Evolutionary conservation across 2,797 vertebrate species (phyloP).

Genomic region (Neomorphus geoffroyi): DNA sequence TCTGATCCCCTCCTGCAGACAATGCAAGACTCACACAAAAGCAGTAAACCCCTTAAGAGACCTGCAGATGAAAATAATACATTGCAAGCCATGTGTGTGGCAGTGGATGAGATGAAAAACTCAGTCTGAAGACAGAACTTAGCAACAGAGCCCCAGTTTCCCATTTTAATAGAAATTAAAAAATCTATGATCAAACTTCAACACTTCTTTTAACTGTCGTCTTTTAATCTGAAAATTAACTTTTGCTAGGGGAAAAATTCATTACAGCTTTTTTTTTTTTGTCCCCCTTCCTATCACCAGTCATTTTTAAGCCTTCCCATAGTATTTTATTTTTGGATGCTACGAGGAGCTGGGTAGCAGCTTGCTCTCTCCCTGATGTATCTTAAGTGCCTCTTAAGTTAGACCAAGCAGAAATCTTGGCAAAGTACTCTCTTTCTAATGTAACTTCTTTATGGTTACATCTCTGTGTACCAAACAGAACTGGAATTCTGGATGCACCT

Average conservation of each 20-base stretch:
- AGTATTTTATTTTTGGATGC: neutral
- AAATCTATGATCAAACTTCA: neutral
- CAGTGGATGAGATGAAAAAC: neutral
- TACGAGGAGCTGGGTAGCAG: neutral
- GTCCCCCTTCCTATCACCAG: neutral
- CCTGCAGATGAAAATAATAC: neutral
- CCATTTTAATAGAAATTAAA: neutral
- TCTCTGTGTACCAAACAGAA: neutral
- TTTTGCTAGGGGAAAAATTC: neutral
- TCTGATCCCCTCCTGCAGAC: neutral
- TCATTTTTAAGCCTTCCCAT: neutral
- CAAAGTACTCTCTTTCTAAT: neutral
- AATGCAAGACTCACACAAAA: neutral
- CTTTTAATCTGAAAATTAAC: neutral
- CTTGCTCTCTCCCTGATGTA: rapidly evolving
- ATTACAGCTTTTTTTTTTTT: neutral
- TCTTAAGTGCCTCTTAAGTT: neutral
- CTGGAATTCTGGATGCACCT: neutral
- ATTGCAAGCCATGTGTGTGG: rapidly evolving
- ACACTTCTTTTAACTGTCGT: neutral
- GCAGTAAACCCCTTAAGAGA: neutral
- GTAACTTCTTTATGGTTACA: neutral
- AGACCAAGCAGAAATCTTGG: neutral
- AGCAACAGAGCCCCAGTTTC: neutral
- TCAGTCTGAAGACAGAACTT: neutral